These are phyloP conservation scores for Sinocyclocheilus anshuiensis DNA, from an alignment of 2,113 vertebrate species.

Conservation along the genomic window DNA sequence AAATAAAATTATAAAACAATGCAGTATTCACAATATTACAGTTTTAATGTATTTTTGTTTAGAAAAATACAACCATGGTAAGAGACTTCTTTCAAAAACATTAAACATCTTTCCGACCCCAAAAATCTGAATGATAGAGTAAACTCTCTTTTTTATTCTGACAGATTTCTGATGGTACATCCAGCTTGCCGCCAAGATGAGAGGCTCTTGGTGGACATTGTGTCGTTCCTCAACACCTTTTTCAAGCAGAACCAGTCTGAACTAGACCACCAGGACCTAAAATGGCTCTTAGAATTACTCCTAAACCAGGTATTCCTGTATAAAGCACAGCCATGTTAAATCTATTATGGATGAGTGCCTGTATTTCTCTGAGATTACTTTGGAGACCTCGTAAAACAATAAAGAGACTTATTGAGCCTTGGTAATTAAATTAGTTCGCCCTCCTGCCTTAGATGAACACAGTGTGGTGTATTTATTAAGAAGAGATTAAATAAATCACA, in stretches of 20 bases:
- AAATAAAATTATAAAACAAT: too few relatives aligned
- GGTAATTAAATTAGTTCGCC: conserved; percentile 55
- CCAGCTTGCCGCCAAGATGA: conserved; percentile 90
- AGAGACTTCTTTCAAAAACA: not conserved
- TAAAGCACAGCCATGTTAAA: not conserved
- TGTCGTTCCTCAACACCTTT: conserved; percentile 87
- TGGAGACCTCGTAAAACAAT: conserved; percentile 36
- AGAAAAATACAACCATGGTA: too few relatives aligned
- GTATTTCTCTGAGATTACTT: not conserved
- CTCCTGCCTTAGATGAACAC: conserved; percentile 8
- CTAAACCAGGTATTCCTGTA: conserved; percentile 79
- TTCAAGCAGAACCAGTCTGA: conserved; percentile 72
- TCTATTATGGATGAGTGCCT: not conserved
- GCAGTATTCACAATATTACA: too few relatives aligned
- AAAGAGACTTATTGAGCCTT: conserved; percentile 31
- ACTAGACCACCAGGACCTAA: conserved; percentile 74
- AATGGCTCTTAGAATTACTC: conserved; percentile 88
- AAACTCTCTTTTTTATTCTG: conserved; percentile 25
- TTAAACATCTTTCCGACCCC: not conserved
- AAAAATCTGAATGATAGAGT: not conserved
- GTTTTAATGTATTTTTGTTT: too few relatives aligned
- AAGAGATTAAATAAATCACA: conserved; percentile 40
- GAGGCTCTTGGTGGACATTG: conserved; percentile 86
- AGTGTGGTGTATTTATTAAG: conserved; percentile 47
- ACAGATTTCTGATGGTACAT: conserved; percentile 91